These are phyloP conservation scores for Dissostichus mawsoni DNA, from an alignment of 2,113 vertebrate species.

Conservation along the genomic window DNA sequence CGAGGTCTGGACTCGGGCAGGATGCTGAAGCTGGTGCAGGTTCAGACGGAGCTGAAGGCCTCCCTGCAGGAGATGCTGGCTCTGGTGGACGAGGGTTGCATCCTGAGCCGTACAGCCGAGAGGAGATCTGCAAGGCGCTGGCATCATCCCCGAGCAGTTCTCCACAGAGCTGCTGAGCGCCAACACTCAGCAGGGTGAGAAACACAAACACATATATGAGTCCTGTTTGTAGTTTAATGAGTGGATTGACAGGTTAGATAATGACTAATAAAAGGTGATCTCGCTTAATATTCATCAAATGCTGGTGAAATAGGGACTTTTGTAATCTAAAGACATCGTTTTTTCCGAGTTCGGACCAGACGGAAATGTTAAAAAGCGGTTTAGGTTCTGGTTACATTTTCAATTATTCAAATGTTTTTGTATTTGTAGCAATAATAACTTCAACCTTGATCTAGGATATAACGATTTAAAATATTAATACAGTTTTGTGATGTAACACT, in stretches of 20 bases:
- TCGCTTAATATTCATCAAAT: neutral
- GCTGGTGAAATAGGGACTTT: neutral
- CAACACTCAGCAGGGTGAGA: constrained; percentile 91
- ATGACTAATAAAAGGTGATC: neutral
- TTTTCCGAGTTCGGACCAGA: neutral
- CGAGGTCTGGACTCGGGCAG: constrained; percentile 79
- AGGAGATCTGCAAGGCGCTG: constrained; percentile 91
- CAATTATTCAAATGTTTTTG: neutral
- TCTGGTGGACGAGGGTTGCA: constrained; percentile 90
- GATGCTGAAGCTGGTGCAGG: constrained; percentile 86
- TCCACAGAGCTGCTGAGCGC: constrained; percentile 85
- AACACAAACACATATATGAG: neutral
- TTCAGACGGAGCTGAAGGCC: constrained; percentile 86
- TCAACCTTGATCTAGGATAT: neutral
- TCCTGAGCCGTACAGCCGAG: constrained; percentile 89
- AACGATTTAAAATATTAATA: neutral
- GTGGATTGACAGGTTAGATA: neutral
- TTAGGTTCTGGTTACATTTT: neutral
- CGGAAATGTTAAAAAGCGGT: neutral
- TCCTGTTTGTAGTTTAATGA: neutral
- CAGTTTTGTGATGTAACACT: neutral
- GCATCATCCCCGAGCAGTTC: constrained; percentile 87
- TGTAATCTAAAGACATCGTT: neutral
- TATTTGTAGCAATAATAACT: neutral
- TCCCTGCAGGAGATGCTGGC: constrained; percentile 91